Evolutionary conservation across 2,797 vertebrate genomes (phyloP).

Genomic region (Alosa sapidissima): DNA sequence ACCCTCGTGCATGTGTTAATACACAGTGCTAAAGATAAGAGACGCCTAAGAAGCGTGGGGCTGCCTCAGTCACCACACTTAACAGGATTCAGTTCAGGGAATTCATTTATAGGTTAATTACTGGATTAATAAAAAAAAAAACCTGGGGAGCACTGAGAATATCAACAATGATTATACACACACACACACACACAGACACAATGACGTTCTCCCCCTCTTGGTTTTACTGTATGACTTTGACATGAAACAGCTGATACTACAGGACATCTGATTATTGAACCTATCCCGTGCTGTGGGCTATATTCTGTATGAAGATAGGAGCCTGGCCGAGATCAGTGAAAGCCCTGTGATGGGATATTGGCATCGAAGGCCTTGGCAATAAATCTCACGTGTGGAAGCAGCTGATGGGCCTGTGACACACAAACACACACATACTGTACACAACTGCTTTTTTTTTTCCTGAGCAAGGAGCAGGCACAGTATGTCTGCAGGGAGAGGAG

Average conservation of each 20-base stretch:
- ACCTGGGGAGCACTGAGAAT: background rate
- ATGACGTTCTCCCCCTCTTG: background rate
- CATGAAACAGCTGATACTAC: conserved; percentile 6
- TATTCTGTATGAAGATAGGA: background rate
- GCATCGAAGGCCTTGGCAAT: background rate
- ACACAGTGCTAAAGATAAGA: background rate
- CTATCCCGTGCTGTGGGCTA: background rate
- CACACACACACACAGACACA: background rate
- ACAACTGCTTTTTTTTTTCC: background rate
- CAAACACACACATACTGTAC: background rate
- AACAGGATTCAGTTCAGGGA: conserved; percentile 8
- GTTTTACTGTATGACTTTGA: background rate
- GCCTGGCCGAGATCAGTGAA: background rate
- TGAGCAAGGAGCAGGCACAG: background rate
- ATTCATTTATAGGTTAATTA: conserved; percentile 24
- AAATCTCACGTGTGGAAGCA: background rate
- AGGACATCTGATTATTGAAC: background rate
- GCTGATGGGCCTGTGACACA: background rate
- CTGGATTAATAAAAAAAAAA: background rate
- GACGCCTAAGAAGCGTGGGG: background rate
- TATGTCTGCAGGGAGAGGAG: background rate
- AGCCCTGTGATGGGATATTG: background rate
- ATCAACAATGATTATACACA: background rate
- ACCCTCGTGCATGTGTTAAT: background rate
- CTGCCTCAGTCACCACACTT: background rate